Evolutionary conservation across 2,113 vertebrate species (phyloP).

Genomic region (Hystrix brachyura): DNA sequence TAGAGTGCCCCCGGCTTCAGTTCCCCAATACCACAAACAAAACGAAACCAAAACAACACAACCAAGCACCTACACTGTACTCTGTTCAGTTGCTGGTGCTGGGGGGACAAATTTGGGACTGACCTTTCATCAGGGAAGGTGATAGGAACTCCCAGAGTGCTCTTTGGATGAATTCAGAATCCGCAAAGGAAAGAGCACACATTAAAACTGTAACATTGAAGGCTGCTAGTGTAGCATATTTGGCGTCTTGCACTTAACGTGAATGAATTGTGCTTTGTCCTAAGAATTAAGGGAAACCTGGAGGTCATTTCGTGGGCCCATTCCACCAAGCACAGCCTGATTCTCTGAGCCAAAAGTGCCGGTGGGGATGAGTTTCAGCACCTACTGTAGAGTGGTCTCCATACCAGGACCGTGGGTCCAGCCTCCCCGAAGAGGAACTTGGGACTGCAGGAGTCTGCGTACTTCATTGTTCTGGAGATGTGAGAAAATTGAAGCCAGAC

Average conservation of each 20-base stretch:
- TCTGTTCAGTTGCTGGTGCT: neutral
- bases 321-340: accelerated
- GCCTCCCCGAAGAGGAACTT: neutral
- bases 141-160: neutral
- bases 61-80: neutral
- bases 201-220: no score
- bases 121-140: neutral
- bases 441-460: neutral
- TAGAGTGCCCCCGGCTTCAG: neutral
- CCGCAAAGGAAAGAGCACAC: neutral
- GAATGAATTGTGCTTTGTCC: neutral
- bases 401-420: no score
- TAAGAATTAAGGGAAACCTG: neutral
- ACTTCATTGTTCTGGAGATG: neutral
- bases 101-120: neutral
- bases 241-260: accelerated
- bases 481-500: neutral
- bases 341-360: neutral
- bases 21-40: neutral
- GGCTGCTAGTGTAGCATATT: accelerated
- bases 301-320: neutral
- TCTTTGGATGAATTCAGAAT: neutral
- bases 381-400: neutral
- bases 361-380: neutral
- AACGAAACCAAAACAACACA: neutral